These are phyloP conservation scores for Ciconia stormi DNA, from an alignment of 2,113 vertebrate species.

Conservation along the genomic window DNA sequence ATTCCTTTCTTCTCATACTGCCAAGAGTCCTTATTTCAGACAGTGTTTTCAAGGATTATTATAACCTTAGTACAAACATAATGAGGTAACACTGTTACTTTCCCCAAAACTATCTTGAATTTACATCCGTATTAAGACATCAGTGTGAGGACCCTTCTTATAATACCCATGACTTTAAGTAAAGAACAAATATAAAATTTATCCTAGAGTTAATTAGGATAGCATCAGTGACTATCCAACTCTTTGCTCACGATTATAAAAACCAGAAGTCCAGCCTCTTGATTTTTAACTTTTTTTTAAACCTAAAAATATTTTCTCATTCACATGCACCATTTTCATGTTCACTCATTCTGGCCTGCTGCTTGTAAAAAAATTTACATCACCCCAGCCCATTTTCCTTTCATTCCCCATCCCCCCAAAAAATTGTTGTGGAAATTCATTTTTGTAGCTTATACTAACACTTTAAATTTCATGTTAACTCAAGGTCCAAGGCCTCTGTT, in stretches of 20 bases:
- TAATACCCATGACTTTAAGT: not conserved
- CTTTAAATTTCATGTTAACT: not conserved
- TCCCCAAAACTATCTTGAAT: not conserved
- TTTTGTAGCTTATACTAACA: not conserved
- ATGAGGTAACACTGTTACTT: not conserved
- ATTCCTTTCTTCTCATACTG: not conserved
- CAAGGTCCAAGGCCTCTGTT: not conserved
- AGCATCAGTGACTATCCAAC: not conserved
- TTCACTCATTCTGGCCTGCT: not conserved
- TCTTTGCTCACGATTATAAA: not conserved
- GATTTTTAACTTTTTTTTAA: not conserved
- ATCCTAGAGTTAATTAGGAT: not conserved
- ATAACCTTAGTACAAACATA: not conserved
- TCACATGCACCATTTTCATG: not conserved
- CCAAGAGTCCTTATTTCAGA: not conserved
- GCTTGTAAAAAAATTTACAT: not conserved
- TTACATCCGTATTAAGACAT: not conserved
- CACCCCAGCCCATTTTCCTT: not conserved
- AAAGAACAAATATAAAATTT: not conserved
- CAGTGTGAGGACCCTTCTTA: not conserved
- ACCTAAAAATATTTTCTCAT: not conserved
- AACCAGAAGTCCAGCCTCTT: not conserved
- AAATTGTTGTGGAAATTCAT: not conserved
- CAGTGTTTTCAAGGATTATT: not conserved
- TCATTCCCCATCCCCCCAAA: not conserved